Evolutionary conservation across 1,140 invertebrate genomes (phyloP), one percentile per base, ranked within the genome.

Genomic region (Drosophila bipectinata): DNA sequence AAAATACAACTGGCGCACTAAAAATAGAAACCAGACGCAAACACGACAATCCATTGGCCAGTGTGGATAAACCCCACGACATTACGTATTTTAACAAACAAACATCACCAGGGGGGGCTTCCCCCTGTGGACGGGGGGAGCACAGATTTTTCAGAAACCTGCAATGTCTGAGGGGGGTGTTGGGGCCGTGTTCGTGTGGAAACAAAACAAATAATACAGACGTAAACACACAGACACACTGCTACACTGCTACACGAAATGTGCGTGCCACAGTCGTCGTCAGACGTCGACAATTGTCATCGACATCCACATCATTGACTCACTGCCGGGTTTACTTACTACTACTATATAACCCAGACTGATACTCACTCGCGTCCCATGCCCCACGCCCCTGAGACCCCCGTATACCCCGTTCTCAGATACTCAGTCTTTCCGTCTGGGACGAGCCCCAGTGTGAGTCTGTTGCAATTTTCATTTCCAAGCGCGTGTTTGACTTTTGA

Each of bases 51-150:
- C 82, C 67, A 85, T 77, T 80, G 63, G 60, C 45, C 69, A 49
- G 45, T 37, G 77, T 39, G 77, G 77, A 85, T 84, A 84, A 84
- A 77, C 72, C 77, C 85, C 73, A 73, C 80, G 67, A 77, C 77
- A 85, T 81, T 87, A 81, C 81, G 79, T 48, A 76, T 72, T 72
- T 61, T 62, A 76, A 80, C 79, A 82, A 78, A 82, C 81, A 87
- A 85, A 81, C 83, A 78, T 69, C 68, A 73, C 48, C 63, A 6
- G 6, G 9, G 41, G 34, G 59, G 59, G 58, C 12, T 14, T 63
- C 39, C 45, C 63, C 34, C 55, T 30, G 32, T 7, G 32, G 24
- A 5, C 55, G 28, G 32, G 18, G 32, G 32, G 10, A 48, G 14
- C 9, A 21, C 14, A 8, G 30, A 32, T 39, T 61, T 48, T 37